Base-by-base conservation (phyloP, 1,140 invertebrate genomes). In the Heterodera schachtii region DNA sequence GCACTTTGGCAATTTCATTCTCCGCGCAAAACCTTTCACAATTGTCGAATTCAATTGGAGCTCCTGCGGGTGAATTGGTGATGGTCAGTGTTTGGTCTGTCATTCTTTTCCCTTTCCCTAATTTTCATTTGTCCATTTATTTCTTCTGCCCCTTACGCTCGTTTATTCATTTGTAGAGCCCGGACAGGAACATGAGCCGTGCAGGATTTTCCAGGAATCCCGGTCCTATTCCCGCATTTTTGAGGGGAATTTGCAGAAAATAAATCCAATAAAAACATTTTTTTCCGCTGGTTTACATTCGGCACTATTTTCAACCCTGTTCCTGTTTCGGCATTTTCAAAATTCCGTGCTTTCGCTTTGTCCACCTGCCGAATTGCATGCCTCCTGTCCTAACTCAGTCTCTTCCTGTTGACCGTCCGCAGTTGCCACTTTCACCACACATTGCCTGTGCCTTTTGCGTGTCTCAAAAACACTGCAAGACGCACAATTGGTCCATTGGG, bases 391-490 rank as follows among this genome's bases (percentile, higher is more conserved):
- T 4, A 82, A 64, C 70, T 81, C 73, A 43, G 60, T 69, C 52
- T 82, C 80, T 21, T 78, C 73, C 49, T 57, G 83, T 57, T 73
- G 69, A 13, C 71, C 80, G 6, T 76, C 77, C 31, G 60, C 49
- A 1, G 41, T 70, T 16, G 67, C 73, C 60, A 85, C 70, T 73
- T 80, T 70, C 5, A 85, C 79, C 19, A 76, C 21, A 71, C 87
- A 88, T 74, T 83, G 84, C 3, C 86, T 77, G 49, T 78, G 73
- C 1, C 87, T 52, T 57, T 73, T 81, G 67, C 87, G 79, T 6
- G 81, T 82, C 66, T 84, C 87, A 75, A 82, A 83, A 11, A 81
- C 79, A 75, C 78, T 83, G 71, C 87, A 89, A 49, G 87, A 71
- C 13, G 80, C 67, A 52, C 87, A 88, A 4, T 64, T 21, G 4